phyloP scores from a whole-genome alignment of 1,140 invertebrate species.

The Drosophila sp. region DNA sequence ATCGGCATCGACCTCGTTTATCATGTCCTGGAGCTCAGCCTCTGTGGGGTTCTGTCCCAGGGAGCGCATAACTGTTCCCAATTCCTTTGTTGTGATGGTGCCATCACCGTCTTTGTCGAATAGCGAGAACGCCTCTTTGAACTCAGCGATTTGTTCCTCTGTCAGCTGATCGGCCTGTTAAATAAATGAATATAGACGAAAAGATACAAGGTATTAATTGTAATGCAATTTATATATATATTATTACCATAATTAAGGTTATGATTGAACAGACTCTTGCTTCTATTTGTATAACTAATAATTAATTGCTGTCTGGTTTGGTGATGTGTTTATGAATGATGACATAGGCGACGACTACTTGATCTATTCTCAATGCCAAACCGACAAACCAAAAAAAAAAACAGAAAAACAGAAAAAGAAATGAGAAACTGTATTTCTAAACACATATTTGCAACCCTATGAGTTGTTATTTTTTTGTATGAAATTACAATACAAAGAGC shows the following conservation, averaged over 20 bases:
- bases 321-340: slow-evolving; percentile 41
- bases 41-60: slow-evolving; percentile 99
- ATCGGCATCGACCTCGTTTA: slow-evolving; percentile 99
- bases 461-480: slow-evolving; percentile 2
- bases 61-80: slow-evolving; percentile 99
- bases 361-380: slow-evolving; percentile 41
- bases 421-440: slow-evolving; percentile 4
- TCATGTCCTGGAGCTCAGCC: slow-evolving; percentile 99
- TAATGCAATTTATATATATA: neutral
- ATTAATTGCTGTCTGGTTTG: slow-evolving; percentile 46
- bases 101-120: slow-evolving; percentile 99
- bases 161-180: slow-evolving; percentile 97
- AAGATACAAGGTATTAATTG: slow-evolving; percentile 1
- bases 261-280: slow-evolving; percentile 23
- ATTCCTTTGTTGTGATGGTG: slow-evolving; percentile 99
- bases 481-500: slow-evolving; percentile 38
- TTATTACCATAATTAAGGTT: slow-evolving; percentile 47
- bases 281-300: slow-evolving; percentile 29
- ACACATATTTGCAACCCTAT: neutral
- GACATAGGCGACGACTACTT: slow-evolving; percentile 36
- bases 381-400: neutral
- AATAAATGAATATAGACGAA: slow-evolving; percentile 2
- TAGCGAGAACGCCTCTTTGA: slow-evolving; percentile 99
- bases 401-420: neutral
- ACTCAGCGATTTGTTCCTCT: slow-evolving; percentile 99